These are phyloP conservation scores for Cercocebus atys DNA, from an alignment of 2,113 vertebrate genomes.

Conservation along the genomic window DNA sequence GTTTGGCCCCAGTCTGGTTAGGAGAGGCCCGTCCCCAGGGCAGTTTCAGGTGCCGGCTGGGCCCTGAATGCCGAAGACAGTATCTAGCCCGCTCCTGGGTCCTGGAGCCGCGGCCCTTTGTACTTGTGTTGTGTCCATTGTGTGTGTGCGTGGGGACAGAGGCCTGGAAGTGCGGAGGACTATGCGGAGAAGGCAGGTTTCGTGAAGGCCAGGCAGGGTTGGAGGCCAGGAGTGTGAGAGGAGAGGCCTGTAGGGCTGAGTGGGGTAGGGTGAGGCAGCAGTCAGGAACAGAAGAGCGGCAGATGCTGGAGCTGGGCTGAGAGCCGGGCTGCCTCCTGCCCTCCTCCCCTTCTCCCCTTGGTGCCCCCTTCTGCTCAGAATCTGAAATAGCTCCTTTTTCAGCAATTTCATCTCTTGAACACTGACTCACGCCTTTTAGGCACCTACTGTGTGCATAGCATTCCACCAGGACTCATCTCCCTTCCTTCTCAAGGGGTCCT, in stretches of 20 bases:
- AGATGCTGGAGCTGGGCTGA: background rate
- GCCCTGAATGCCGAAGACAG: constrained; percentile 49
- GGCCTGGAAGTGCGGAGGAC: background rate
- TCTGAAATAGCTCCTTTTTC: background rate
- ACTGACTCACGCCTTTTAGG: background rate
- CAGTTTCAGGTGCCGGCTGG: constrained; percentile 66
- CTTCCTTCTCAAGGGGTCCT: constrained; percentile 42
- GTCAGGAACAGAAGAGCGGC: background rate
- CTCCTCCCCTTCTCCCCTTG: too few species aligned
- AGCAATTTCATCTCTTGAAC: background rate
- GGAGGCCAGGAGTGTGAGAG: background rate
- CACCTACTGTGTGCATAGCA: background rate
- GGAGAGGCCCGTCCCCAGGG: background rate
- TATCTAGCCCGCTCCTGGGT: constrained; percentile 16
- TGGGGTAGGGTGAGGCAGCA: background rate
- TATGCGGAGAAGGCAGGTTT: background rate
- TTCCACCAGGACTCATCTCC: background rate
- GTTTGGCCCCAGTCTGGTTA: constrained; percentile 61
- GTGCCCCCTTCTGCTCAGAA: background rate
- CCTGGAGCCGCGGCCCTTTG: constrained; percentile 49
- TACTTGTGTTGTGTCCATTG: constrained; percentile 6
- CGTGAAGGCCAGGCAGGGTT: background rate
- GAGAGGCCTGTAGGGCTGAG: background rate
- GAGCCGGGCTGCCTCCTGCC: background rate
- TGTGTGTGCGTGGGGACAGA: constrained; percentile 3